These are phyloP conservation scores for Propithecus perrieri DNA, from an alignment of 2,797 vertebrate genomes.

Conservation along the genomic window DNA sequence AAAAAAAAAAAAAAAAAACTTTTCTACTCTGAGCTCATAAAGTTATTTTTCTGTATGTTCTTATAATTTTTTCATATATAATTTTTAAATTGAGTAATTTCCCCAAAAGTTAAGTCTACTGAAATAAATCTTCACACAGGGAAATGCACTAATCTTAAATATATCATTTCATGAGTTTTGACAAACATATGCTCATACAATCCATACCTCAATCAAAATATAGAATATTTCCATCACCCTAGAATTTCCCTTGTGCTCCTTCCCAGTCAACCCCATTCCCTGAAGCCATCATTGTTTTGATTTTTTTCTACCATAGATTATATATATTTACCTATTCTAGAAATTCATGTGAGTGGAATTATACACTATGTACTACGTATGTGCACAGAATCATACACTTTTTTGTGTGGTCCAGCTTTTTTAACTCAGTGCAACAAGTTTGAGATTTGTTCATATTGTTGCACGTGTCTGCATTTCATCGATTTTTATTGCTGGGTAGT, in stretches of 20 bases:
- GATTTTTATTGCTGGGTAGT: background rate
- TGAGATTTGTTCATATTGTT: background rate
- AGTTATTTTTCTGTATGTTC: background rate
- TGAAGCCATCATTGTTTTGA: background rate
- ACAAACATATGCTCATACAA: background rate
- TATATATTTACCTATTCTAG: background rate
- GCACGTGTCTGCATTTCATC: background rate
- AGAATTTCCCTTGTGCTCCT: background rate
- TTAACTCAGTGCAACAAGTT: background rate
- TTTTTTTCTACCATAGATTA: background rate
- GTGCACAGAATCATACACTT: background rate
- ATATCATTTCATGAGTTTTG: background rate
- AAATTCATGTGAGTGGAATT: background rate
- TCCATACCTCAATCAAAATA: background rate
- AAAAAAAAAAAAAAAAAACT: background rate
- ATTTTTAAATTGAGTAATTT: constrained; percentile 13
- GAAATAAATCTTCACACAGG: background rate
- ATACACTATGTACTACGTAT: background rate
- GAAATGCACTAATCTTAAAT: background rate
- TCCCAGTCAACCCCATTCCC: background rate
- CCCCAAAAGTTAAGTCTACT: background rate
- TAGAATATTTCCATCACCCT: background rate
- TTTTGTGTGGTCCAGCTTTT: background rate
- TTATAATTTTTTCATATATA: background rate
- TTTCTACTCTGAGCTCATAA: background rate